Conservation (phyloP, 2,888 invertebrate species). For the Stenodera caucasica region DNA sequence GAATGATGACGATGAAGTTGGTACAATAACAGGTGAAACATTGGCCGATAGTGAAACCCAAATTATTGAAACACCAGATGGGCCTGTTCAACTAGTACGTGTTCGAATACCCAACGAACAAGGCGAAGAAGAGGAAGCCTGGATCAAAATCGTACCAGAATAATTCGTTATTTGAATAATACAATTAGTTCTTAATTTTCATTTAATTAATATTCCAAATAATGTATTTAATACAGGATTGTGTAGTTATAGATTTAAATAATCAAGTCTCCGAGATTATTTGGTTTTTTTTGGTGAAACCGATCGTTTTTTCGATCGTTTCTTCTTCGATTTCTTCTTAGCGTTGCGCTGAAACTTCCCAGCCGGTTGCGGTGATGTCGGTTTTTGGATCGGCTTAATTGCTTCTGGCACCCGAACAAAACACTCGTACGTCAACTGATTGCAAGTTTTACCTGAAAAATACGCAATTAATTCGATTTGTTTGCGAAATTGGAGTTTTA, state of each 20-base stretch:
- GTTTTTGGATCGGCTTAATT: constrained; percentile 42
- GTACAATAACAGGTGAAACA: constrained; percentile 44
- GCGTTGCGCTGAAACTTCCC: constrained; percentile 47
- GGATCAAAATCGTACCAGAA: constrained; percentile 54
- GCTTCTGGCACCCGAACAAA: constrained; percentile 56
- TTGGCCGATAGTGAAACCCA: constrained; percentile 51
- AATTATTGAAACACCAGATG: constrained; percentile 54
- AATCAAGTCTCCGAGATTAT: constrained; percentile 3
- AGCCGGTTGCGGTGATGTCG: constrained; percentile 52
- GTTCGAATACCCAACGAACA: constrained; percentile 53
- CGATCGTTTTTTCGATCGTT: constrained; percentile 38
- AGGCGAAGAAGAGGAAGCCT: constrained; percentile 55
- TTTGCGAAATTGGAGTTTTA: constrained; percentile 41
- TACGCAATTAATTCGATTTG: not conserved
- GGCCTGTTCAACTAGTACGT: constrained; percentile 52
- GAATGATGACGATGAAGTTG: constrained; percentile 43
- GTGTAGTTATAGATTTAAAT: constrained; percentile 2
- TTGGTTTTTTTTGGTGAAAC: constrained; percentile 44
- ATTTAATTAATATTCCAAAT: not conserved
- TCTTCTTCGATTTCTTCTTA: constrained; percentile 31
- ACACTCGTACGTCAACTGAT: constrained; percentile 62
- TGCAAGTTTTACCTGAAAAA: constrained; percentile 58
- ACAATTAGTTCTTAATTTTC: not conserved
- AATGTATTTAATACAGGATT: not conserved
- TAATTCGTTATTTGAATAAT: constrained; percentile 22